Base-by-base conservation (phyloP, 2,888 invertebrate genomes). In the Asteroscopus sphinx region DNA sequence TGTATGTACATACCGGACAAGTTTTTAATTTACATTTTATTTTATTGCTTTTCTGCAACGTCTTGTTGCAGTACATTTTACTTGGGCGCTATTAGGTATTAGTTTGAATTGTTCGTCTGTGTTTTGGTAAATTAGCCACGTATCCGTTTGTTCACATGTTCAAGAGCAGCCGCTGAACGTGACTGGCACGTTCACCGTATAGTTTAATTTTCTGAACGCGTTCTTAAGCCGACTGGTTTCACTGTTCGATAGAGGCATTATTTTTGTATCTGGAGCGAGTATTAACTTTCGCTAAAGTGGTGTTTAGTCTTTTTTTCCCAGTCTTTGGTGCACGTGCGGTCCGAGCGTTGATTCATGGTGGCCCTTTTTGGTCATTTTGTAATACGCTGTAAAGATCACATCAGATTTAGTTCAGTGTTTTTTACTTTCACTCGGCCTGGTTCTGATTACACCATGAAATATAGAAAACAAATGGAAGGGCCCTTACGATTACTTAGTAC, bases 231-330 rank as follows among this genome's bases (percentile, higher is more conserved):
- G 77, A 80, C 76, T 79, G 81, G 83, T 92, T 91, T 92, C 90
- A 89, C 91, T 89, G 81, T 82, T 84, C 82, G 80, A 88, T 87
- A 87, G 83, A 83, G 77, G 81, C 82, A 83, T 88, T 87, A 85
- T 83, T 85, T 79, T 87, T 73, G 82, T 88, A 88, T 86, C 82
- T 88, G 79, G 87, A 87, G 82, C 86, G 73, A 76, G 79, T 76
- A 77, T 72, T 59, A 68, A 88, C 90, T 90, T 90, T 90, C 90
- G 87, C 88, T 82, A 53, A 54, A 72, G 68, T 73, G 52, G 61
- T 60, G 49, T 73, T 69, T 73, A 68, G 49, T 59, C 62, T 79
- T 75, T 77, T 76, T 76, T 56, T 21, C 60, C 17, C 33, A 58
- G 60, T 51, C 60, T 56, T 66, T 55, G 21, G 21, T 3, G 21